Percentiles rank a stretch among this genome's conserved stretches.
These are phyloP conservation scores for Clarias magur DNA, from an alignment of 2,113 vertebrate species.

Conservation along the genomic window DNA sequence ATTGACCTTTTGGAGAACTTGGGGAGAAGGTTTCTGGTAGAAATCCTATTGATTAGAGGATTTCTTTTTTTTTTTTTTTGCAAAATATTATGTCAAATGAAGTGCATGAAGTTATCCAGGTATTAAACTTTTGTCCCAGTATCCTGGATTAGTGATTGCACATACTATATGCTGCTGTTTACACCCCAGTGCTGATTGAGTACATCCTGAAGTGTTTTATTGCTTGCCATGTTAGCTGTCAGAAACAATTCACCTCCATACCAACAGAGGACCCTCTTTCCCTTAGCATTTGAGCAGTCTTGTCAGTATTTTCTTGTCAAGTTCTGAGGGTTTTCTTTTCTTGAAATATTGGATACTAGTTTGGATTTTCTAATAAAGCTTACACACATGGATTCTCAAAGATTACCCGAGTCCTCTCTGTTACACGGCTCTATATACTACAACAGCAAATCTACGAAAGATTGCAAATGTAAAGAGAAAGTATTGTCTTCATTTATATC, in stretches of 20 bases:
- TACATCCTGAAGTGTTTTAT: not conserved
- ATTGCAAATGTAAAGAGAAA: not conserved
- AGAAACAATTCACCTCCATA: not conserved
- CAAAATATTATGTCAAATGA: not conserved
- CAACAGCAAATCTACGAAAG: not conserved
- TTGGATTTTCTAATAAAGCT: not conserved
- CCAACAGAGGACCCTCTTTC: not conserved
- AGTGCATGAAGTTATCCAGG: not conserved
- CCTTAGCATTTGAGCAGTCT: not conserved
- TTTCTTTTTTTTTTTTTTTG: not conserved
- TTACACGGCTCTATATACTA: not conserved
- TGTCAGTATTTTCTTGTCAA: not conserved
- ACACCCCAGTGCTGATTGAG: not conserved
- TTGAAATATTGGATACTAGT: not conserved
- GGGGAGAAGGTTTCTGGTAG: not conserved
- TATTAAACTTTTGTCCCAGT: not conserved
- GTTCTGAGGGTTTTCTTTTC: not conserved
- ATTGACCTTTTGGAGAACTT: not conserved
- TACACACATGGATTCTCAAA: not conserved
- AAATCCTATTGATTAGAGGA: not conserved
- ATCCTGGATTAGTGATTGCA: not conserved
- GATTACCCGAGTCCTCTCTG: not conserved
- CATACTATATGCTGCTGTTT: not conserved
- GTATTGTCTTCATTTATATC: not conserved
- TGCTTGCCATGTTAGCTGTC: not conserved